These are phyloP conservation scores for Cryptocephalus primarius DNA, from an alignment of 2,888 invertebrate species.

Conservation along the genomic window DNA sequence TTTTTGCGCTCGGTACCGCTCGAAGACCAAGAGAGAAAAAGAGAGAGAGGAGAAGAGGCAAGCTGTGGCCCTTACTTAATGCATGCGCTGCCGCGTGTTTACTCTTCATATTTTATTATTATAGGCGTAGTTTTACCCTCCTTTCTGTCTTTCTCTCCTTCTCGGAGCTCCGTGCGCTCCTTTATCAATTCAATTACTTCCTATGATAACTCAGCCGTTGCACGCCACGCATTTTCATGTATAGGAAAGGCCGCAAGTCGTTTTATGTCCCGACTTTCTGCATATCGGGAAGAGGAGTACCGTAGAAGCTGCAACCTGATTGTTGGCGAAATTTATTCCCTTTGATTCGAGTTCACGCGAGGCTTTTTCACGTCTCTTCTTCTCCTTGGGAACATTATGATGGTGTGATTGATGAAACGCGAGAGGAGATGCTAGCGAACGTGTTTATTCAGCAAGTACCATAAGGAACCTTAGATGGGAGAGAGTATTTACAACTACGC, in stretches of 20 bases:
- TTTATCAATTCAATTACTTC: slow-evolving; percentile 24
- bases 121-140: too few relatives aligned
- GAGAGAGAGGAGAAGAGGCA: too few relatives aligned
- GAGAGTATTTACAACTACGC: too few relatives aligned
- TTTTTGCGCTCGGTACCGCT: background rate
- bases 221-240: slow-evolving; percentile 12
- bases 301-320: background rate
- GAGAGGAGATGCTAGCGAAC: too few relatives aligned
- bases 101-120: background rate
- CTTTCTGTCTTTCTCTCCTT: too few relatives aligned
- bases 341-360: too few relatives aligned
- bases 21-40: slow-evolving; percentile 3
- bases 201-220: slow-evolving; percentile 14
- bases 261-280: background rate
- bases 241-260: slow-evolving; percentile 2
- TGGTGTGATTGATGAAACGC: too few relatives aligned
- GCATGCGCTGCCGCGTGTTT: slow-evolving; percentile 24
- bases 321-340: background rate
- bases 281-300: too few relatives aligned
- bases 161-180: slow-evolving; percentile 8
- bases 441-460: too few relatives aligned
- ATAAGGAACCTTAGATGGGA: too few relatives aligned
- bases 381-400: too few relatives aligned
- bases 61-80: slow-evolving; percentile 6
- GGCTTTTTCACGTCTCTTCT: too few relatives aligned